phyloP scores from a whole-genome alignment of 2,797 vertebrate species.

The Epinephelus awoara region DNA sequence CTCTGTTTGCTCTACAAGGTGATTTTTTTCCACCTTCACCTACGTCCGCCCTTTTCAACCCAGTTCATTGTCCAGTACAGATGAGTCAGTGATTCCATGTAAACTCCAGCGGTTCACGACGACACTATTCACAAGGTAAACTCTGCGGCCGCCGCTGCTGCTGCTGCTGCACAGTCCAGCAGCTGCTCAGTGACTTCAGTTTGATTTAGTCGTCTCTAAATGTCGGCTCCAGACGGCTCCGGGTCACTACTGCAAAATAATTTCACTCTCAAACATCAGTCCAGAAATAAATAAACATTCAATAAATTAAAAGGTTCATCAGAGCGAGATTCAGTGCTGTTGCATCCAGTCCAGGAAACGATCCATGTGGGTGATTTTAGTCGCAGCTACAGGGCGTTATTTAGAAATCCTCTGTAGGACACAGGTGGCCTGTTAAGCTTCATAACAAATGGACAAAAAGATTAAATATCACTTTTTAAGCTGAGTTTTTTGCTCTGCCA shows the following conservation, averaged over 20 bases:
- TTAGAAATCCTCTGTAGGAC: not conserved
- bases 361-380: not conserved
- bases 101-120: conserved; percentile 22
- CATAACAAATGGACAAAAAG: not conserved
- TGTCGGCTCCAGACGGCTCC: not conserved
- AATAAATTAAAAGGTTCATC: conserved; percentile 33
- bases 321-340: not conserved
- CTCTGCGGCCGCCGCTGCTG: not conserved
- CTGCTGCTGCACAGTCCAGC: conserved; percentile 11
- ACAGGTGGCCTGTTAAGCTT: not conserved
- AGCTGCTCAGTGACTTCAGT: not conserved
- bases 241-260: not conserved
- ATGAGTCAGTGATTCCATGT: conserved; percentile 2
- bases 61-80: not conserved
- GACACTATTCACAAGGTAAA: not conserved
- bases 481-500: not conserved
- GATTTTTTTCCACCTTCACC: not conserved
- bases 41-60: not conserved
- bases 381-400: not conserved
- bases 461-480: not conserved
- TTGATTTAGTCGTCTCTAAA: not conserved
- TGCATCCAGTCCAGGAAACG: not conserved
- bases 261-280: not conserved
- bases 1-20: not conserved
- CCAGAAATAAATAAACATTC: conserved; percentile 49